Evolutionary conservation across 2,113 vertebrate species (phyloP), one percentile per base, ranked within the genome.

Genomic region (Sialia sialis): DNA sequence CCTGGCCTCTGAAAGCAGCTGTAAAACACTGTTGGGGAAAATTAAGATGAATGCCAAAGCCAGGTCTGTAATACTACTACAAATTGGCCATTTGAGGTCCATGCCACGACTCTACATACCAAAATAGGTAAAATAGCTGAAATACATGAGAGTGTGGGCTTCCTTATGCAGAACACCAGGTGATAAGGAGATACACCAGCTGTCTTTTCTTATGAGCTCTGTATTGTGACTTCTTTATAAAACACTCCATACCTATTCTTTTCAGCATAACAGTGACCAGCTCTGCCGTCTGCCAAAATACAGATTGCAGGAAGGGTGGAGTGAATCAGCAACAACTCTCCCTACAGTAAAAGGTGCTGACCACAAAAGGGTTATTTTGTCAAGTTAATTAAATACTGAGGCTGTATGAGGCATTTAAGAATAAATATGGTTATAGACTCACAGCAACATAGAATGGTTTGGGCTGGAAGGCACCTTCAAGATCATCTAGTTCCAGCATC

Each of bases 1-100:
- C 93, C 94, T 96, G 92, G 85, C 80, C 84, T 97, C 96, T 79
- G 80, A 95, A 97, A 96, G 89, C 87, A 89, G 84, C 95, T 96
- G 55, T 95, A 95, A 97, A 98, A 96, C 46, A 55, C 75, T 95
- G 75, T 90, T 91, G 93, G 91, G 81, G 87, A 52, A 96, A 97
- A 96, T 96, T 81, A 95, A 97, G 87, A 96, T 93, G 86, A 96
- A 96, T 95, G 86, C 87, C 91, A 81, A 63, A 97, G 95, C 54
- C 13, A 26, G 44, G 54, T 68, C 51, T 25, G 4, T 82, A 90
- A 75, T 91, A 83, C 46, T 87, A 82, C 94, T 96, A 62, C 79
- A 67, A 68, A 93, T 69, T 85, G 74, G 76, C 39, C 82, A 68
- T 87, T 89, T 1, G 0, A 64, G 59, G 91, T 90, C 84, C 75